Conservation (phyloP, 2,797 vertebrate genomes). For the Eptatretus atami region DNA sequence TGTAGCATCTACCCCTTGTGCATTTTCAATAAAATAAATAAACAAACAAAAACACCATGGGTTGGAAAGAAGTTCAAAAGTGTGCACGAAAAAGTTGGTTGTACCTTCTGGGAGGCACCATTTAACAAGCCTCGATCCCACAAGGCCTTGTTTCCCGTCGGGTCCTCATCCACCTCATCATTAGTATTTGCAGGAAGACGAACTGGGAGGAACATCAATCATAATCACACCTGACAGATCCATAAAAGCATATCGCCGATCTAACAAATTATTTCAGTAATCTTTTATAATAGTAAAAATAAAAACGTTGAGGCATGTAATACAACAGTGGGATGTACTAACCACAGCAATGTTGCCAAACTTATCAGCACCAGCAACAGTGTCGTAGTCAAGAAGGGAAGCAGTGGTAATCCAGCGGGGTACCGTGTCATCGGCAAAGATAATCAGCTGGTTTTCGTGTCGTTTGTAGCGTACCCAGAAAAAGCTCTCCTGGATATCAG, state of each 20-base stretch:
- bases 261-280: too few species aligned
- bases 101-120: constrained; percentile 86
- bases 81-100: too few species aligned
- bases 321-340: constrained; percentile 14
- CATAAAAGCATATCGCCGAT: too few species aligned
- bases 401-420: constrained; percentile 89
- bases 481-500: constrained; percentile 80
- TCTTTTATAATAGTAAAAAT: too few species aligned
- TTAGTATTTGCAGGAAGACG: constrained; percentile 80
- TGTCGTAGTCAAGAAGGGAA: constrained; percentile 71
- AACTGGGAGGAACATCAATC: constrained; percentile 16
- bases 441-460: constrained; percentile 91
- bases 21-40: neutral
- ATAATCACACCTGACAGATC: too few species aligned
- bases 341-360: constrained; percentile 94
- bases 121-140: constrained; percentile 93
- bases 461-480: constrained; percentile 91
- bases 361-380: constrained; percentile 83
- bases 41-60: neutral
- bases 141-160: constrained; percentile 90
- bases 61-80: too few species aligned
- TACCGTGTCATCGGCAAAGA: constrained; percentile 84
- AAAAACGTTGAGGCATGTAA: too few species aligned
- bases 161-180: constrained; percentile 88
- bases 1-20: neutral